A percentile compares a stretch with the other conserved stretches of the same genome.
These are phyloP conservation scores for Drosophila flavopinicola DNA, from an alignment of 2,888 invertebrate genomes.

Conservation along the genomic window DNA sequence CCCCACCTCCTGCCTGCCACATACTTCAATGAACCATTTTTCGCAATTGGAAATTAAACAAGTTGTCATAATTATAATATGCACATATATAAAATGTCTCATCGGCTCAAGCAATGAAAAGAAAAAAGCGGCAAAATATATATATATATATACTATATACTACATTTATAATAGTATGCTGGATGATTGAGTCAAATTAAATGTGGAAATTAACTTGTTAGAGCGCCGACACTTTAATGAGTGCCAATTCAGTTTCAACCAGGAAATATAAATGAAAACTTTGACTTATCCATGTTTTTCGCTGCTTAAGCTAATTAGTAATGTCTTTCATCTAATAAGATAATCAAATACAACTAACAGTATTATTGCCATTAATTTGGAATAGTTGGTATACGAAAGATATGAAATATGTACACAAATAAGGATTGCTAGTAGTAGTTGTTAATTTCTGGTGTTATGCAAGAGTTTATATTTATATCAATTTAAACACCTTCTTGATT, in stretches of 20 bases:
- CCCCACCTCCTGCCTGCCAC: conserved; percentile 17
- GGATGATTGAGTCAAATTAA: conserved; percentile 66
- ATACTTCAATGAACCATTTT: conserved; percentile 31
- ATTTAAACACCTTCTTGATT: too few species aligned
- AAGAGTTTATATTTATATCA: too few species aligned
- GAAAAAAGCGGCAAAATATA: neutral
- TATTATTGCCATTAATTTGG: too few species aligned
- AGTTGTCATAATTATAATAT: conserved; percentile 66
- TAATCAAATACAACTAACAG: conserved; percentile 4
- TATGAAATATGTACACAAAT: too few species aligned
- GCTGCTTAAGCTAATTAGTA: conserved; percentile 7
- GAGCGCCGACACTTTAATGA: conserved; percentile 40
- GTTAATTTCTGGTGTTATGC: too few species aligned
- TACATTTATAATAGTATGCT: too few species aligned
- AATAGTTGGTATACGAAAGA: too few species aligned
- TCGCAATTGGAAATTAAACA: conserved; percentile 64
- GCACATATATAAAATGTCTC: conserved; percentile 33
- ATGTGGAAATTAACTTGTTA: conserved; percentile 66
- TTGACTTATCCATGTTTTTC: neutral
- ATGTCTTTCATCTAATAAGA: conserved; percentile 16
- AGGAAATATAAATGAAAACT: conserved; percentile 34
- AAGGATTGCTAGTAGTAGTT: too few species aligned
- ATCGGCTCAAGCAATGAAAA: neutral
- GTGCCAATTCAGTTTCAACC: conserved; percentile 27
- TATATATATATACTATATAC: neutral